phyloP scores from a whole-genome alignment of 2,888 invertebrate species.

The Ophioninae sp. region DNA sequence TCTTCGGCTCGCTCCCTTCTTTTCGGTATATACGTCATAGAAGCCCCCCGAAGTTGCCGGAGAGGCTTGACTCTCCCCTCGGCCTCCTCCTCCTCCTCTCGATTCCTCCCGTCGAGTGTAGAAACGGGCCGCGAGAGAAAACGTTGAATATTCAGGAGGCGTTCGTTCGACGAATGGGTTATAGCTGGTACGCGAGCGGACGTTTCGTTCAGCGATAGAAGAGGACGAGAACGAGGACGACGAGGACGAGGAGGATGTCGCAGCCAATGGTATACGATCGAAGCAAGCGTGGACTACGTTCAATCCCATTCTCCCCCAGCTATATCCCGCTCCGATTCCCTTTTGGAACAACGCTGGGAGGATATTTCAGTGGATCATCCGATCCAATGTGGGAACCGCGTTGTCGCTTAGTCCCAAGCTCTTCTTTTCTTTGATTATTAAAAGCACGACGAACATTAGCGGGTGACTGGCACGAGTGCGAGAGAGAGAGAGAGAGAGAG shows the following conservation, averaged over 20 bases:
- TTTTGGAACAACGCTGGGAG: constrained; percentile 28
- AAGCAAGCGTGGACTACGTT: constrained; percentile 23
- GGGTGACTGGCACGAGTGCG: too few relatives aligned
- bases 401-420: constrained; percentile 16
- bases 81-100: constrained; percentile 60
- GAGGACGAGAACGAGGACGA: constrained; percentile 3
- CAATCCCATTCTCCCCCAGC: constrained; percentile 2
- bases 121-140: constrained; percentile 61
- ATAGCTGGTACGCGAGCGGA: constrained; percentile 66
- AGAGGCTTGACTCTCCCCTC: constrained; percentile 41
- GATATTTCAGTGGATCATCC: constrained; percentile 36
- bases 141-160: constrained; percentile 75
- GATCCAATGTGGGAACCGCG: constrained; percentile 46
- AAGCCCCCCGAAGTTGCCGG: constrained; percentile 15
- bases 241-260: constrained; percentile 15
- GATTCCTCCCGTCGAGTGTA: constrained; percentile 45
- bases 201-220: constrained; percentile 50
- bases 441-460: too few relatives aligned
- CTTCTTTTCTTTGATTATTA: constrained; percentile 1
- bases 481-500: neutral
- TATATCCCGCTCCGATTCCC: neutral
- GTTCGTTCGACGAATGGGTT: constrained; percentile 73
- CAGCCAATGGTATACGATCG: constrained; percentile 51
- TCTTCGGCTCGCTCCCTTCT: neutral
- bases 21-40: constrained; percentile 6